These are phyloP conservation scores for Pemphigus obesinymphae DNA, from an alignment of 1,140 invertebrate species.

Conservation along the genomic window DNA sequence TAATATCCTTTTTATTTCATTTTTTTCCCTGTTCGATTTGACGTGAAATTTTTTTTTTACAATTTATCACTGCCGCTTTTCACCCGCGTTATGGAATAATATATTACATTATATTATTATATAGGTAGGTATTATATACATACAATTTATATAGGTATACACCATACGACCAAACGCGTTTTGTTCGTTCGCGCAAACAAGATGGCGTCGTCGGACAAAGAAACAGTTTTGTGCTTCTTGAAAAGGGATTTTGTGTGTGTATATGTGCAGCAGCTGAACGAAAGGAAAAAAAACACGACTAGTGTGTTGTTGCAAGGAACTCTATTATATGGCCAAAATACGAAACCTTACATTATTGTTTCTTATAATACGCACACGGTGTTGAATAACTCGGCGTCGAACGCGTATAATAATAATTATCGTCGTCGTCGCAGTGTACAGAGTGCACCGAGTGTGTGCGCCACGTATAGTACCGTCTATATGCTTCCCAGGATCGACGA, in stretches of 20 bases:
- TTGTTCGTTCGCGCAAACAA: background rate
- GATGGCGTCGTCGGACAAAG: conserved; percentile 20
- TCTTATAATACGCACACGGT: background rate
- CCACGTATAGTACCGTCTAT: no score
- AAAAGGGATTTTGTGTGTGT: conserved; percentile 19
- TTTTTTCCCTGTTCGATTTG: no score
- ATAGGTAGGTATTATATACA: no score
- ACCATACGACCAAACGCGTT: background rate
- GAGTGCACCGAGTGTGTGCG: no score
- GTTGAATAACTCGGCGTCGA: background rate
- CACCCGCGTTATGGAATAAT: no score
- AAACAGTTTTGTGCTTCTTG: background rate
- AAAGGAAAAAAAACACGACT: background rate
- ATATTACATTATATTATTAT: no score
- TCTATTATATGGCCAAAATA: conserved; percentile 21
- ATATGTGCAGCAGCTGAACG: background rate
- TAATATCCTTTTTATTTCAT: no score
- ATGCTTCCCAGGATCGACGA: no score
- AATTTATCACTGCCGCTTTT: background rate
- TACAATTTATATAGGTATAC: no score
- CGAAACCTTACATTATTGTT: conserved; percentile 17
- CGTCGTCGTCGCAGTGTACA: background rate
- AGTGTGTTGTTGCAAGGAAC: background rate
- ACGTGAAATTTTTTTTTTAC: background rate
- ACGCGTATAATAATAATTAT: background rate